Evolutionary conservation across 1,140 invertebrate genomes (phyloP).

Genomic region (Parapsyche elsis): DNA sequence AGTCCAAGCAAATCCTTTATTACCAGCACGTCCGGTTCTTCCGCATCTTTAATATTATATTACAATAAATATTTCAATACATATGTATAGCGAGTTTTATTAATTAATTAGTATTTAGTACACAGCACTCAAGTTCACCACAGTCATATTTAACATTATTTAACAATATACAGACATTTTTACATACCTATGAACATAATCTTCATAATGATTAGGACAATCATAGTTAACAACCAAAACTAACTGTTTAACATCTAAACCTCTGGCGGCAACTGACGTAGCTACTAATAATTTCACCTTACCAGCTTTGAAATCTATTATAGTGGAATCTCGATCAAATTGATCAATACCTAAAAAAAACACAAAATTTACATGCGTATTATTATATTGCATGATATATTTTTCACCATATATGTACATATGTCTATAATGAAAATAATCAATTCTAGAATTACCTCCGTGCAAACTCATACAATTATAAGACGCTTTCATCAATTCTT

Average conservation of each 20-base stretch:
- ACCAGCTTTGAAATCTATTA: slow-evolving; percentile 97
- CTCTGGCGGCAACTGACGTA: slow-evolving; percentile 96
- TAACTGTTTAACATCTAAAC: slow-evolving; percentile 97
- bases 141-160: not conserved
- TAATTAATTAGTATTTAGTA: slow-evolving; percentile 2
- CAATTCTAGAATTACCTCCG: slow-evolving; percentile 74
- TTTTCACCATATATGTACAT: not conserved
- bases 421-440: slow-evolving; percentile 13
- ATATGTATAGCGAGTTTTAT: not conserved
- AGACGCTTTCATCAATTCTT: slow-evolving; percentile 96
- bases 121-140: not conserved
- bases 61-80: not conserved
- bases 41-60: slow-evolving; percentile 77
- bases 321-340: slow-evolving; percentile 97
- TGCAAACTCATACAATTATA: slow-evolving; percentile 97
- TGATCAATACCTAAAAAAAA: slow-evolving; percentile 87
- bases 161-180: too few relatives aligned
- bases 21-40: slow-evolving; percentile 92
- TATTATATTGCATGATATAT: not conserved
- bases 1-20: slow-evolving; percentile 97
- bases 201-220: slow-evolving; percentile 99
- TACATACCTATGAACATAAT: slow-evolving; percentile 90
- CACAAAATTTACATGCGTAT: not conserved
- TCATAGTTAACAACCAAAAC: slow-evolving; percentile 99
- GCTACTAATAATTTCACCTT: slow-evolving; percentile 88